Base-by-base conservation (phyloP, 2,113 vertebrate genomes). In the Crotalus helleri region DNA sequence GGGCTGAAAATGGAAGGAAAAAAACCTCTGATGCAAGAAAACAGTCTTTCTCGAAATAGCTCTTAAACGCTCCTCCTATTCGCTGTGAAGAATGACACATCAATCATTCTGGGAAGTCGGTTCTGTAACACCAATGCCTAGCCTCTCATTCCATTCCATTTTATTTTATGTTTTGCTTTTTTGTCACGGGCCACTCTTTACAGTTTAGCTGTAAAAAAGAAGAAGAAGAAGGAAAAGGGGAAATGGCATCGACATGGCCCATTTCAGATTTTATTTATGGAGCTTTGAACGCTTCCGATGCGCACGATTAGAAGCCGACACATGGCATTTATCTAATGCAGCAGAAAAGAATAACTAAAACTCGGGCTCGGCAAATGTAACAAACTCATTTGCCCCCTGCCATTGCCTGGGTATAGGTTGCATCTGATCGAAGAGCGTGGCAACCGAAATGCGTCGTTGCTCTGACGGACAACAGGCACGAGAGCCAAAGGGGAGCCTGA, bases 331-430 rank as follows among this genome's bases (percentile, higher is more conserved):
- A 81, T 93, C 46, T 87, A 90, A 93, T 87, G 92, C 89, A 87
- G 92, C 92, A 93, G 92, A 90, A 90, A 81, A 93, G 81, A 90
- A 93, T 64, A 64, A 93, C 81, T 93, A 86, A 58, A 64, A 93
- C 61, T 61, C 57, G 49, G 23, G 74, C 81, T 64, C 8, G 0
- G 81, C 39, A 54, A 51, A 90, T 4, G 57, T 54, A 93, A 90
- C 46, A 29, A 86, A 64, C 81, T 90, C 81, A 86, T 93, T 85
- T 39, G 19, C 21, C 64, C 19, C 49, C n/a, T 29, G 19, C 89
- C 26, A 17, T 26, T 26, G 21, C 15, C 90, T 69, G 15, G 3
- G 13, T 1, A 29, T 46, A 29, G 46, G 81, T 17, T 39, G 74
- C 74, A 44, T 54, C 81, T 61, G 29, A 64, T 49, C 23, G 58